phyloP scores from a whole-genome alignment of 1,140 invertebrate species.

The Maconellicoccus hirsutus region DNA sequence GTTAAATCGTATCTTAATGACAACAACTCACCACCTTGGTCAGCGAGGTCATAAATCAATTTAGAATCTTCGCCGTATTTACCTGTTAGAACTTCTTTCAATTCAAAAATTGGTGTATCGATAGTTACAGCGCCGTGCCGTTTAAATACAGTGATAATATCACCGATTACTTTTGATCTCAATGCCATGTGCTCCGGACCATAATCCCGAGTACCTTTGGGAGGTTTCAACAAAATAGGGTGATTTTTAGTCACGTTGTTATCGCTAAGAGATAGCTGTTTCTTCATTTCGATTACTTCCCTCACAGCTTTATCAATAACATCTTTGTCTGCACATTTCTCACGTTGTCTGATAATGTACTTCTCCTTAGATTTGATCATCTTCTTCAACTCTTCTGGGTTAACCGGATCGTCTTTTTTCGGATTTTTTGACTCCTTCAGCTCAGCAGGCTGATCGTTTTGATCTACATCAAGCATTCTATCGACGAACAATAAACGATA shows the following conservation, averaged over 20 bases:
- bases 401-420: too few species aligned
- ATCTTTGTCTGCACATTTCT: background rate
- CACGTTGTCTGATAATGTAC: background rate
- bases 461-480: too few species aligned
- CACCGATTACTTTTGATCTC: slow-evolving; percentile 74
- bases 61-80: slow-evolving; percentile 99
- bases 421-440: too few species aligned
- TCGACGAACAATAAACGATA: too few species aligned
- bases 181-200: slow-evolving; percentile 88
- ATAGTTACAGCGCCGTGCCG: slow-evolving; percentile 96
- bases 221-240: slow-evolving; percentile 67
- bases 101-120: slow-evolving; percentile 97
- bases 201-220: slow-evolving; percentile 95
- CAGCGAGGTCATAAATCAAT: slow-evolving; percentile 94
- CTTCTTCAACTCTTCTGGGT: background rate
- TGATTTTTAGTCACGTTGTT: background rate
- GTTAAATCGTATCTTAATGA: slow-evolving; percentile 80
- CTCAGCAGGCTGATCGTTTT: too few species aligned
- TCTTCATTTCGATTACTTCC: background rate
- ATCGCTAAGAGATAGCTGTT: background rate
- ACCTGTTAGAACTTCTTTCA: slow-evolving; percentile 96
- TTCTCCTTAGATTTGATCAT: background rate
- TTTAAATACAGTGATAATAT: slow-evolving; percentile 85
- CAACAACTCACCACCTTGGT: slow-evolving; percentile 96
- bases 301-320: background rate